Conservation (phyloP, 2,113 vertebrate species). For the Silurus asotus region DNA sequence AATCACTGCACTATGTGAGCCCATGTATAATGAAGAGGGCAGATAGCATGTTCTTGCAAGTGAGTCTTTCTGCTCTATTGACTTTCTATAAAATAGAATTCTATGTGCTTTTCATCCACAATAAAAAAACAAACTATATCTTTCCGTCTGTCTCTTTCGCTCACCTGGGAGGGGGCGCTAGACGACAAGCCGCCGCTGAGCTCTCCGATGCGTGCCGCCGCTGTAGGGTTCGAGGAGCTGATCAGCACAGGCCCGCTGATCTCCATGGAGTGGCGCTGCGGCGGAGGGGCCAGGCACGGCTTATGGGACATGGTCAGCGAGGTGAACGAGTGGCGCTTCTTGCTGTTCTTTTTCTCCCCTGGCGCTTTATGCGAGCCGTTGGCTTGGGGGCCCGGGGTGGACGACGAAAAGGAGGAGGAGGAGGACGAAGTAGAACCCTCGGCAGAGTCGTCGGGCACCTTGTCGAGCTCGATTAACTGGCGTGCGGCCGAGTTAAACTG, state of each 20-base stretch:
- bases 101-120: not conserved
- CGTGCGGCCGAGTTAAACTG: slow-evolving; percentile 96
- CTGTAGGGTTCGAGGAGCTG: slow-evolving; percentile 96
- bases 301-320: slow-evolving; percentile 98
- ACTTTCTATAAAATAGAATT: too few species aligned
- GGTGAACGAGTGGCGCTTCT: slow-evolving; percentile 98
- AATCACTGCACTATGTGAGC: not conserved
- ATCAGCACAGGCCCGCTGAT: slow-evolving; percentile 98
- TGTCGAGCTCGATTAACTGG: slow-evolving; percentile 94
- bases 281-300: slow-evolving; percentile 85
- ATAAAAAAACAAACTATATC: not conserved
- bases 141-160: not conserved
- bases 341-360: slow-evolving; percentile 95
- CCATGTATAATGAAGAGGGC: not conserved
- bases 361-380: slow-evolving; percentile 79
- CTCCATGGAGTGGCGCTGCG: slow-evolving; percentile 97
- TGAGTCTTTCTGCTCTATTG: not conserved
- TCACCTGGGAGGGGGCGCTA: slow-evolving; percentile 96
- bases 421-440: slow-evolving; percentile 71
- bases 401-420: not conserved
- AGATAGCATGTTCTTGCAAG: not conserved
- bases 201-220: slow-evolving; percentile 92
- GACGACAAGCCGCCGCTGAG: slow-evolving; percentile 89
- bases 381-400: slow-evolving; percentile 73
- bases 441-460: slow-evolving; percentile 81